Percentiles rank a stretch among this genome's conserved stretches.
Conservation (phyloP, 1,140 invertebrate genomes). For the Caenorhabditis brenneri region DNA sequence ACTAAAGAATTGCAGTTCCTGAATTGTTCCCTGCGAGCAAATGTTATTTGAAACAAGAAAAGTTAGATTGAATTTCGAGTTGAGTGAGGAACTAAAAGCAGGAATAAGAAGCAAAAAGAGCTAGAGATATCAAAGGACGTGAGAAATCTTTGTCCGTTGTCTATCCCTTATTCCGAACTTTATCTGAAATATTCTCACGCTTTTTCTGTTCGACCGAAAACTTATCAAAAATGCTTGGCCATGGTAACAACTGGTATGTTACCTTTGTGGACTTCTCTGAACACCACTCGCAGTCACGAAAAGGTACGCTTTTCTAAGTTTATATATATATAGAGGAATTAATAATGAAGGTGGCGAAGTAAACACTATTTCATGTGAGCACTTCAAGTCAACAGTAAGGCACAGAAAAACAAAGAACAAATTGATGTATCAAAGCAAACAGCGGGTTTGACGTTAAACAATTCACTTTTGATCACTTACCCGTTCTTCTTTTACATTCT, state of each 20-base stretch:
- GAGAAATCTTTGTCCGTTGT: not conserved
- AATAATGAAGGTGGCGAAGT: slow-evolving; percentile 32
- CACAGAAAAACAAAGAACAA: slow-evolving; percentile 35
- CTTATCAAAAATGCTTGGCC: not conserved
- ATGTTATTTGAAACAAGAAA: slow-evolving; percentile 8
- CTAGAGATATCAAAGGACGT: not conserved
- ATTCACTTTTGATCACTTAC: slow-evolving; percentile 41
- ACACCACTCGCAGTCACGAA: not conserved
- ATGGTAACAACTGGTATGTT: slow-evolving; percentile 9
- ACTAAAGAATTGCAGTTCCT: not conserved
- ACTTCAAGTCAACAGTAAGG: slow-evolving; percentile 36
- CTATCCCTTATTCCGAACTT: not conserved
- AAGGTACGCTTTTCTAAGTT: not conserved
- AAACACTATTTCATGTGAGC: slow-evolving; percentile 23
- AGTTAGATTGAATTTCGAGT: not conserved
- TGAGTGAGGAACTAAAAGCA: not conserved
- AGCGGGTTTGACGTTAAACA: slow-evolving; percentile 33
- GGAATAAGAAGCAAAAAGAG: not conserved
- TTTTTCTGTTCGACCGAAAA: too few species aligned
- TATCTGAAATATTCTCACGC: not conserved
- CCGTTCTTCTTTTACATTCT: not conserved
- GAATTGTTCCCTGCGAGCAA: not conserved
- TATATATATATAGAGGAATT: not conserved
- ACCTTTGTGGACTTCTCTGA: slow-evolving; percentile 32
- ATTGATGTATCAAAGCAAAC: slow-evolving; percentile 16